Percentiles rank a stretch among this genome's conserved stretches.
Evolutionary conservation across 2,113 vertebrate genomes (phyloP).

Genomic region (Psammodynastes pulverulentus): DNA sequence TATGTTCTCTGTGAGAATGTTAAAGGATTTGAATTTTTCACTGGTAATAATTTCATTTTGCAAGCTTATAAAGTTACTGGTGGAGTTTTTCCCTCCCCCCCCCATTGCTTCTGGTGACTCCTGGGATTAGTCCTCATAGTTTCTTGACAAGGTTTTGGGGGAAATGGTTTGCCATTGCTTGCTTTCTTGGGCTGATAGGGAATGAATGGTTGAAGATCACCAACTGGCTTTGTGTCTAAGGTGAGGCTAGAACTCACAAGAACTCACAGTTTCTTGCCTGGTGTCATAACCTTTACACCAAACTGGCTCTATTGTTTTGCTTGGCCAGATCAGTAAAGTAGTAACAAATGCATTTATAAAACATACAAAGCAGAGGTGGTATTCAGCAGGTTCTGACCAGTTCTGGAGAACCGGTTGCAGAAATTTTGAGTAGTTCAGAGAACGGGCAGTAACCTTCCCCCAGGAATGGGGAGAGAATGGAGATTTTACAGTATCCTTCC

Average conservation of each 20-base stretch:
- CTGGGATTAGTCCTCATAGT: background rate
- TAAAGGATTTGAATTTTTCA: background rate
- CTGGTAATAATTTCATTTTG: background rate
- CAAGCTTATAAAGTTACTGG: background rate
- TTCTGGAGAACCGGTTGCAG: too few species aligned
- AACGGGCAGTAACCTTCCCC: too few species aligned
- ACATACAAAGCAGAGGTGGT: background rate
- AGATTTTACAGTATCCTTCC: too few species aligned
- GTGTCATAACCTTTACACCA: background rate
- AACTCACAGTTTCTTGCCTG: background rate
- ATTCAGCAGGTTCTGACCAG: too few species aligned
- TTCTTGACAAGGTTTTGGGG: background rate
- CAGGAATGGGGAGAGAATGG: too few species aligned
- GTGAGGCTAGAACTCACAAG: too few species aligned
- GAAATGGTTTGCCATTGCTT: background rate
- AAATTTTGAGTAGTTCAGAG: too few species aligned
- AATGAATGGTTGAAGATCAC: background rate
- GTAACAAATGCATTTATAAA: background rate
- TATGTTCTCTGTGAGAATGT: background rate
- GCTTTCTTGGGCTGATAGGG: background rate
- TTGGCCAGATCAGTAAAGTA: background rate
- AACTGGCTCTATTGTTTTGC: background rate
- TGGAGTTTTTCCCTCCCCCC: background rate
- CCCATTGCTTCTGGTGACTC: background rate
- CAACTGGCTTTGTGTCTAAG: background rate